Evolutionary conservation across 2,888 invertebrate genomes (phyloP).

Genomic region (Laspeyria flexula): DNA sequence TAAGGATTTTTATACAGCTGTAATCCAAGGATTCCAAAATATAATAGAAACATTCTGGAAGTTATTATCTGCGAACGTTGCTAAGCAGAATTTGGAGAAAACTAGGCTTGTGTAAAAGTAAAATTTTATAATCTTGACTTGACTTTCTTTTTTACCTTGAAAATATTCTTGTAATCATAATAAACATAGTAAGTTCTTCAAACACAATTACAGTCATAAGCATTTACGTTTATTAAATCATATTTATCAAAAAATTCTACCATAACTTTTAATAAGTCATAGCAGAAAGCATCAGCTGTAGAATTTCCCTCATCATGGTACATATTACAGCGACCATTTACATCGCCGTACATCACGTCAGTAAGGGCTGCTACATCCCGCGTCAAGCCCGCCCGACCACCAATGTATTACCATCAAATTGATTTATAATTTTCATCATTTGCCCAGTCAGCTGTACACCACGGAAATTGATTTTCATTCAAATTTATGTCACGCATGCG

Average conservation of each 20-base stretch:
- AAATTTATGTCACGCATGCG: constrained; percentile 39
- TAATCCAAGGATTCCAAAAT: constrained; percentile 1
- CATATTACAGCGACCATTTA: constrained; percentile 1
- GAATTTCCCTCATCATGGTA: background rate
- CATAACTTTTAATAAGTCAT: background rate
- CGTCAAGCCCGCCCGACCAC: constrained; percentile 19
- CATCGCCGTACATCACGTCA: constrained; percentile 19
- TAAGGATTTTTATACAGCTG: constrained; percentile 9
- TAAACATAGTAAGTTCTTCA: no score
- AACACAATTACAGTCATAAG: no score
- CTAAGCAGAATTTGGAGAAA: background rate
- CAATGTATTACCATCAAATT: constrained; percentile 48
- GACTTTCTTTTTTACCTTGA: background rate
- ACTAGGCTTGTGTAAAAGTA: background rate
- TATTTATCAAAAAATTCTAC: background rate
- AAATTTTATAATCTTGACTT: background rate
- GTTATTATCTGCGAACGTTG: constrained; percentile 1
- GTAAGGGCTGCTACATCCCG: constrained; percentile 1
- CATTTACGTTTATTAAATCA: no score
- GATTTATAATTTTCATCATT: constrained; percentile 57
- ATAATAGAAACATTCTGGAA: background rate
- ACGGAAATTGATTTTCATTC: constrained; percentile 44
- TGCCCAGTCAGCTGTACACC: constrained; percentile 37
- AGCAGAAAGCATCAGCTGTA: background rate
- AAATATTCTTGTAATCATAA: no score